A percentile compares a stretch with the other conserved stretches of the same genome.
Conservation (phyloP, 2,113 vertebrate species). For the Gracilinanus agilis region DNA sequence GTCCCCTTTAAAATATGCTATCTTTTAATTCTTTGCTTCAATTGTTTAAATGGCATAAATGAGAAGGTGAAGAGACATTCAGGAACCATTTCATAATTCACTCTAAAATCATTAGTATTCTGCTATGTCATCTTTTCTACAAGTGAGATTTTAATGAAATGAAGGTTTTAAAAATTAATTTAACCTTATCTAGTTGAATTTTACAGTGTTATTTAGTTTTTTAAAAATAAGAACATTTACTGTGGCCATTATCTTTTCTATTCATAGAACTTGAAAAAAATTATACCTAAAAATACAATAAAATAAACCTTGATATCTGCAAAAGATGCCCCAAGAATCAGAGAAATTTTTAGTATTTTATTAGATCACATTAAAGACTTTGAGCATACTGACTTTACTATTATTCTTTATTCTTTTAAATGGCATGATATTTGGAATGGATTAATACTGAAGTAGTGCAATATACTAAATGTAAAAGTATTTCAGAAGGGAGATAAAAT, state of each 20-base stretch:
- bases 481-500: neutral
- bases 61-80: neutral
- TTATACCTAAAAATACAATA: slow-evolving; percentile 10
- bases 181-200: neutral
- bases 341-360: neutral
- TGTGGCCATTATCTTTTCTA: neutral
- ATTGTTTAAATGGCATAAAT: neutral
- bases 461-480: neutral
- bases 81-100: neutral
- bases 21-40: neutral
- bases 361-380: neutral
- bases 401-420: neutral
- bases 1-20: neutral
- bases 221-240: neutral
- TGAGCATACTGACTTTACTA: neutral
- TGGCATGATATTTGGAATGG: neutral
- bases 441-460: slow-evolving; percentile 31
- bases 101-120: neutral
- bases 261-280: neutral
- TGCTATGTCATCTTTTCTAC: neutral
- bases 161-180: neutral
- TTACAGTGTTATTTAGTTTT: neutral
- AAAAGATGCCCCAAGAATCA: neutral
- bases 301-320: neutral
- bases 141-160: neutral